These are phyloP conservation scores for Gallinago undulata DNA, from an alignment of 2,113 vertebrate genomes.

Conservation along the genomic window DNA sequence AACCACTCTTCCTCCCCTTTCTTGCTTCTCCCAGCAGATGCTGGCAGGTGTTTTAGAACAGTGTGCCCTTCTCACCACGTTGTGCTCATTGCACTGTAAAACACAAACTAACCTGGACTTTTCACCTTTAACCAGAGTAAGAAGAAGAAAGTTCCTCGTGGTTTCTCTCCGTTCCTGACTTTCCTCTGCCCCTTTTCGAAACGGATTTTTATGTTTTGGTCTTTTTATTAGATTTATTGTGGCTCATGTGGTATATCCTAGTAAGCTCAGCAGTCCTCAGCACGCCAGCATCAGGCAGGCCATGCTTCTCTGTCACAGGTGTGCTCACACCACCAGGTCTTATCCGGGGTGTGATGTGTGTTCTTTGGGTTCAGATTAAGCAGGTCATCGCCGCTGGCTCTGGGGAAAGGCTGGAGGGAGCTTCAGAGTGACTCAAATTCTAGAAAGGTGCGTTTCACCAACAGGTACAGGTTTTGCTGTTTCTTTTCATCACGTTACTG, in stretches of 20 bases:
- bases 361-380: background rate
- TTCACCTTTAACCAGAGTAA: background rate
- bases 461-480: background rate
- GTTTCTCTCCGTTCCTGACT: background rate
- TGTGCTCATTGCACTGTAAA: background rate
- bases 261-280: background rate
- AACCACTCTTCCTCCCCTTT: background rate
- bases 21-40: background rate
- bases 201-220: background rate
- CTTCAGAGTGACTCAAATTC: background rate
- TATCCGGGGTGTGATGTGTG: background rate
- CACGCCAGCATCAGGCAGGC: background rate
- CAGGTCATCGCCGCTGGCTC: background rate
- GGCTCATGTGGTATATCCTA: background rate
- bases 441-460: background rate
- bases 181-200: background rate
- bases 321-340: background rate
- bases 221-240: background rate
- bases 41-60: background rate
- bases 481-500: background rate
- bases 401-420: background rate
- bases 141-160: background rate
- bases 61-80: background rate
- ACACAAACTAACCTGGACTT: background rate
- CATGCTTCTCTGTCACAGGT: background rate